These are phyloP conservation scores for Gari tellinella DNA, from an alignment of 2,888 invertebrate genomes.

Conservation along the genomic window DNA sequence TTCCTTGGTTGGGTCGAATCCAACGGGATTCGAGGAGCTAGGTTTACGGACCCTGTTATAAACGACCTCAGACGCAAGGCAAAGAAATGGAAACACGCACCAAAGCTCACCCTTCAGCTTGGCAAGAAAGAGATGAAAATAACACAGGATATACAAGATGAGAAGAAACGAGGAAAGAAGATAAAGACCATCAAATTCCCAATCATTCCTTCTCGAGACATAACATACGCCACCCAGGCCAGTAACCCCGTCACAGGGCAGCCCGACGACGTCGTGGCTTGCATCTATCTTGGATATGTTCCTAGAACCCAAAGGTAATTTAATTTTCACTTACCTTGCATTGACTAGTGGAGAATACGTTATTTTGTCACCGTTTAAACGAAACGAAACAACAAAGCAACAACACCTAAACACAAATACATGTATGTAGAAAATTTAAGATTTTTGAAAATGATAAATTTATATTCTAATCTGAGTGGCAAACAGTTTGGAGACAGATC, in stretches of 20 bases:
- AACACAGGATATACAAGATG: slow-evolving; percentile 89
- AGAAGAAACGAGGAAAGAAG: slow-evolving; percentile 79
- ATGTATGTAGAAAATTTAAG: too few relatives aligned
- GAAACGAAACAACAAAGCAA: too few relatives aligned
- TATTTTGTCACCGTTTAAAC: too few relatives aligned
- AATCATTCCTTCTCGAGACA: slow-evolving; percentile 85
- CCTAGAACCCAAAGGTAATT: slow-evolving; percentile 92
- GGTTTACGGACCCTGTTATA: slow-evolving; percentile 93
- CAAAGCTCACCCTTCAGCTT: slow-evolving; percentile 88
- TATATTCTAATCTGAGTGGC: too few relatives aligned
- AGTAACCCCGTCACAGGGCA: slow-evolving; percentile 88
- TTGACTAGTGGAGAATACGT: too few relatives aligned
- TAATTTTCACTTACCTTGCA: neutral
- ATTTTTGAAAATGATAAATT: too few relatives aligned
- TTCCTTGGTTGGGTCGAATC: slow-evolving; percentile 98
- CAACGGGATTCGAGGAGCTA: slow-evolving; percentile 93
- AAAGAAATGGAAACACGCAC: slow-evolving; percentile 92
- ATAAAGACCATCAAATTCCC: slow-evolving; percentile 89
- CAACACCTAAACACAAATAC: too few relatives aligned
- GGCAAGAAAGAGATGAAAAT: slow-evolving; percentile 97
- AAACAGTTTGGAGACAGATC: too few relatives aligned
- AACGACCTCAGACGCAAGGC: slow-evolving; percentile 93
- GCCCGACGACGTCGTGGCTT: slow-evolving; percentile 93
- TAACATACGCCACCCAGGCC: slow-evolving; percentile 95
- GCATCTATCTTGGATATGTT: slow-evolving; percentile 96